Conservation (phyloP, 2,888 invertebrate genomes). For the Lasioglossum pauxillum region DNA sequence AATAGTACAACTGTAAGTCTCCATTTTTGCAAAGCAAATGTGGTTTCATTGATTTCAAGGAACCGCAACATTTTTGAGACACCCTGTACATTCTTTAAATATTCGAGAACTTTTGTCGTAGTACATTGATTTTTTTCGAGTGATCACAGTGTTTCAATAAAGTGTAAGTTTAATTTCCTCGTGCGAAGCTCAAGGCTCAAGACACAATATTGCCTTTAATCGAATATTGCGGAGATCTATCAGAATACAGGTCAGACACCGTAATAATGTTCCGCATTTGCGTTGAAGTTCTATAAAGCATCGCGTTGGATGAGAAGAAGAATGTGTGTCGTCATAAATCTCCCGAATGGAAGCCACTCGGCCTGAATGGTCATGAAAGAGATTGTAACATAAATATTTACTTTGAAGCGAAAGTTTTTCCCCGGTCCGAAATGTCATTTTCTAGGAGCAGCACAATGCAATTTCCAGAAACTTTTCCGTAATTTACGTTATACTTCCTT, state of each 20-base stretch:
- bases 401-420: slow-evolving; percentile 17
- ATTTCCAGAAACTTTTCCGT: slow-evolving; percentile 13
- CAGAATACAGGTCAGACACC: slow-evolving; percentile 13
- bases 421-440: slow-evolving; percentile 15
- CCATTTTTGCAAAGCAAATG: too few relatives aligned
- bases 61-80: too few relatives aligned
- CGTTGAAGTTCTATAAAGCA: slow-evolving; percentile 24
- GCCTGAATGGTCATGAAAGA: slow-evolving; percentile 41
- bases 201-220: not conserved
- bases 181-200: too few relatives aligned
- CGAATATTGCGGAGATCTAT: not conserved
- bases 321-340: slow-evolving; percentile 42
- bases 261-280: slow-evolving; percentile 31
- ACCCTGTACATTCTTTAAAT: too few relatives aligned
- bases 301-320: slow-evolving; percentile 21
- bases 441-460: slow-evolving; percentile 4
- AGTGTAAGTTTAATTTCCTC: not conserved
- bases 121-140: not conserved
- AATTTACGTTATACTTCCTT: not conserved
- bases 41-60: too few relatives aligned
- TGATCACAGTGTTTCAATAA: too few relatives aligned
- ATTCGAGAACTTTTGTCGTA: too few relatives aligned
- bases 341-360: slow-evolving; percentile 32
- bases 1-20: not conserved
- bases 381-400: slow-evolving; percentile 45